Evolutionary conservation across 2,113 vertebrate genomes (phyloP).

Genomic region (Corythornis cristatus): DNA sequence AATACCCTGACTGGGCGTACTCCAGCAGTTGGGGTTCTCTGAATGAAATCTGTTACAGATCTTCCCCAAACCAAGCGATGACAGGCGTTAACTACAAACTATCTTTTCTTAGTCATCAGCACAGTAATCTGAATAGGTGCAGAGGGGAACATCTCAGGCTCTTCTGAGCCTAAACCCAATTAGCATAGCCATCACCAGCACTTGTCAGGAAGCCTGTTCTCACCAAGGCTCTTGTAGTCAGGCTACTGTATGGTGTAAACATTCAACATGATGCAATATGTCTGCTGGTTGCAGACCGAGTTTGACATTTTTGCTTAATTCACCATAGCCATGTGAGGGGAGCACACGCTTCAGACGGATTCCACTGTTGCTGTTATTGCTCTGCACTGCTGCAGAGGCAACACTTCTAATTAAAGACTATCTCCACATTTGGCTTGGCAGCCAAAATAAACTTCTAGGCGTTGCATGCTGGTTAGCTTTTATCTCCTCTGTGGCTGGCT

Average conservation of each 20-base stretch:
- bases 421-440: constrained; percentile 27
- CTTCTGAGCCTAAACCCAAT: background rate
- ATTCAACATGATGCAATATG: background rate
- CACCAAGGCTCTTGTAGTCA: accelerated
- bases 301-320: constrained; percentile 42
- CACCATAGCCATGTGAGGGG: background rate
- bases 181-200: background rate
- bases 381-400: constrained; percentile 23
- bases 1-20: background rate
- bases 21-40: background rate
- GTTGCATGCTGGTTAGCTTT: background rate
- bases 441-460: constrained; percentile 37
- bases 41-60: background rate
- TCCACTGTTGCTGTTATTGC: background rate
- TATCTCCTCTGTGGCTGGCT: background rate
- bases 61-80: background rate
- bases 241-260: background rate
- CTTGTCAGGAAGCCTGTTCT: background rate
- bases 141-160: background rate
- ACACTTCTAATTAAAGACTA: constrained; percentile 21
- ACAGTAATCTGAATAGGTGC: background rate
- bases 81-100: background rate
- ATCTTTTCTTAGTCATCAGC: background rate
- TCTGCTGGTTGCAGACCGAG: background rate
- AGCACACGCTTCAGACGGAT: background rate